Evolutionary conservation across 2,113 vertebrate species (phyloP), one percentile per base, ranked within the genome.

Genomic region (Neolamprologus cancellatus): DNA sequence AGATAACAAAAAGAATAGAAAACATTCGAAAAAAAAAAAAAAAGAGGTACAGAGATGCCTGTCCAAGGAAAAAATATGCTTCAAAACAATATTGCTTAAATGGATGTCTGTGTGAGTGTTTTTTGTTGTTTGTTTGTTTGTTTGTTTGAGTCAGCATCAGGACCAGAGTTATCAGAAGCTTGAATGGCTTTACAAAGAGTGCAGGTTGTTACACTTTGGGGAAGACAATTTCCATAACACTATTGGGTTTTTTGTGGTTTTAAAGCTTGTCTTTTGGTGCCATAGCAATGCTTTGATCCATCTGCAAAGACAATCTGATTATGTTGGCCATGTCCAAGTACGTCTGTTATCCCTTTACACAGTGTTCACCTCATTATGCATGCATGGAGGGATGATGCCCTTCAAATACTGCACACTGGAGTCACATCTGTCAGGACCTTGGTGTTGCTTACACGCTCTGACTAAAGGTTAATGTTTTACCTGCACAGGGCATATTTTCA

Each of bases 281-380:
- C 48, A 84, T 57, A 52, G 30, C 4, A 6, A 59, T 10, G 69
- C 81, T 92, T 83, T 92, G 84, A 91, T 92, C 84, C 48, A 30
- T 76, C 78, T 54, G 80, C 69, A 53, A 11, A 83, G 66, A 83
- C 86, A 64, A 71, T 88, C 84, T 84, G 86, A 90, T 89, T 69
- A 79, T 84, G 79, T 52, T 23, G 11, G 36, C 66, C 81, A 74
- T 83, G 84, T 87, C 59, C 53, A 32, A 82, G 81, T 82, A 57
- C n/a, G 25, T 59, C 79, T 83, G 85, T 82, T 85, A 66, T 84
- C 84, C 66, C 57, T 81, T 79, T 41, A 28, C 71, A 78, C 79
- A 18, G 34, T 23, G 15, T 50, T 85, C 83, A 64, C 44, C 79
- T 89, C 85, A 85, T 94, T 91, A 87, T 54, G 84, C 69, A 91